Conservation (phyloP, 1,140 invertebrate species). For the Littorina saxatilis region DNA sequence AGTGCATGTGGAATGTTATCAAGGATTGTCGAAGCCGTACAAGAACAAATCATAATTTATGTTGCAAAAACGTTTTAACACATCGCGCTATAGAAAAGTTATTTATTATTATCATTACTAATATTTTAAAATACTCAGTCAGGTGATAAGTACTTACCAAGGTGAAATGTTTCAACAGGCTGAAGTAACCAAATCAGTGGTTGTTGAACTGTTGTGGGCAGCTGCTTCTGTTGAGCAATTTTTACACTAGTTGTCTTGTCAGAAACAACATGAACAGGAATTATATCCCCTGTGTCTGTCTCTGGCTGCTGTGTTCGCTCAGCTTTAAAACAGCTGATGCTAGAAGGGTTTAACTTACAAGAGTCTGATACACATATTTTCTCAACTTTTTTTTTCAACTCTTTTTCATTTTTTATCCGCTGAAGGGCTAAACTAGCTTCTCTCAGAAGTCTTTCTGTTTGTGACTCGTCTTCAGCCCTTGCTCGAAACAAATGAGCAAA, state of each 20-base stretch:
- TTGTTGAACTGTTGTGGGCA: neutral
- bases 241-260: no score
- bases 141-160: constrained; percentile 21
- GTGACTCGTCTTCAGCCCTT: constrained; percentile 45
- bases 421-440: constrained; percentile 56
- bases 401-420: constrained; percentile 42
- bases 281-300: constrained; percentile 60
- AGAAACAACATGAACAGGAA: constrained; percentile 57
- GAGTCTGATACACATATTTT: constrained; percentile 17
- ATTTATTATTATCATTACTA: neutral
- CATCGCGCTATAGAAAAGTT: neutral
- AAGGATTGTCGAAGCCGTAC: no score
- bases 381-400: constrained; percentile 34
- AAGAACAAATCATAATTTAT: no score
- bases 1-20: no score
- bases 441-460: constrained; percentile 51
- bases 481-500: constrained; percentile 64
- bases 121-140: no score
- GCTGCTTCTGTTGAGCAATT: neutral
- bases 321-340: neutral
- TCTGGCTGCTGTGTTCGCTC: constrained; percentile 30
- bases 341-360: neutral
- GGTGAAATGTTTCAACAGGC: constrained; percentile 29
- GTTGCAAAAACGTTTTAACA: no score
- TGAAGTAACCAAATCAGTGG: constrained; percentile 27